Percentiles rank a stretch among this genome's conserved stretches.
phyloP scores from a whole-genome alignment of 2,888 invertebrate species.

The Bruchidius siliquastri region DNA sequence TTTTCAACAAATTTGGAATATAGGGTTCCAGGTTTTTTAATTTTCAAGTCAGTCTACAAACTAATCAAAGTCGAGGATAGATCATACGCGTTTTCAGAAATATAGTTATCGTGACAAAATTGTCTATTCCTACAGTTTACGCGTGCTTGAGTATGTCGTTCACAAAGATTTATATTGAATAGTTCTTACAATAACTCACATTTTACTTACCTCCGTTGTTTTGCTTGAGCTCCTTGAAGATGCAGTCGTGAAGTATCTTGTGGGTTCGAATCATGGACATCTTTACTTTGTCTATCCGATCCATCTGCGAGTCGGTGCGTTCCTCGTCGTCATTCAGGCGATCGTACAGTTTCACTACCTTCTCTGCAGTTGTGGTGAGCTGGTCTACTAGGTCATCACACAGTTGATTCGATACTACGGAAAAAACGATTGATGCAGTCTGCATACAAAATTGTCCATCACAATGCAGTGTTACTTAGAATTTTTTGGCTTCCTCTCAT shows the following conservation, averaged over 20 bases:
- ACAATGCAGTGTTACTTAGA: too few species aligned
- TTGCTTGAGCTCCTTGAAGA: constrained; percentile 41
- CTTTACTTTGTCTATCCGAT: constrained; percentile 48
- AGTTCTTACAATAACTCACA: neutral
- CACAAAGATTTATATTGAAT: too few species aligned
- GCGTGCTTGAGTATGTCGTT: too few species aligned
- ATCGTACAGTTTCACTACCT: constrained; percentile 67
- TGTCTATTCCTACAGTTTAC: too few species aligned
- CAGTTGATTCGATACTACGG: constrained; percentile 57
- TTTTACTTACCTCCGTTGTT: constrained; percentile 34
- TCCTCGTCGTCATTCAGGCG: constrained; percentile 43
- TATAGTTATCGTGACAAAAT: too few species aligned
- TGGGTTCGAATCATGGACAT: constrained; percentile 57
- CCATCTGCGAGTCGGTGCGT: constrained; percentile 26
- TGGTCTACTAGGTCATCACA: constrained; percentile 56
- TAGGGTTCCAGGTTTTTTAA: too few species aligned
- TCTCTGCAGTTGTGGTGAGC: constrained; percentile 63
- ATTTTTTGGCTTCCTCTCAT: too few species aligned
- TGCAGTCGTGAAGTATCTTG: constrained; percentile 53
- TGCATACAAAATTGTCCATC: too few species aligned
- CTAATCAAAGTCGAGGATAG: too few species aligned
- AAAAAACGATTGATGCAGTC: neutral
- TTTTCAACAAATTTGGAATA: too few species aligned
- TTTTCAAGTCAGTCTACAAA: too few species aligned
- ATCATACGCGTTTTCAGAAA: too few species aligned